Base-by-base conservation (phyloP, 2,113 vertebrate genomes). In the Pterophyllum scalare region DNA sequence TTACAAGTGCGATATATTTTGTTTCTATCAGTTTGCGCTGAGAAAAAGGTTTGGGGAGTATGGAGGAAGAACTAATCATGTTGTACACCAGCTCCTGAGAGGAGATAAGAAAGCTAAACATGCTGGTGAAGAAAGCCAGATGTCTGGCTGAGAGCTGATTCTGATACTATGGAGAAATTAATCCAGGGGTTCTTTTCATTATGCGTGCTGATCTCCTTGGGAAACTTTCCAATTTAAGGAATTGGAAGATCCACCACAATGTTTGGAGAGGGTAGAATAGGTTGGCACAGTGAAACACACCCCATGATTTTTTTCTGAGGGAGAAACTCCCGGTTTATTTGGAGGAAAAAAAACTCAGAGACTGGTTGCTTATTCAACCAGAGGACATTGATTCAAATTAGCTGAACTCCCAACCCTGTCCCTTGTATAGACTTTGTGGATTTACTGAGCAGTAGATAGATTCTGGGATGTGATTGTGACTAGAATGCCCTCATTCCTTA, bases 1-100 rank as follows among this genome's bases (percentile, higher is more conserved):
- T 80, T 82, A 70, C 52, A 91, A 86, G 81, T 85, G 89, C n/a
- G 83, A 84, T 28, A 9, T 79, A 81, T 92, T 94, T 86, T 82
- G 91, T 93, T 96, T 94, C 89, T 87, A 56, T 94, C 84, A 79
- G 89, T 93, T 93, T 92, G 90, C 84, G 84, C 91, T 90, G 89
- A 92, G 79, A 83, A 84, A 75, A 78, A 76, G 17, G 49, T 86
- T 79, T 43, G 43, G 26, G 62, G 80, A 88, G 82, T 84, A 84
- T 74, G 70, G 61, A 79, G 56, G 64, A 82, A 85, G 79, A 89
- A 80, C 87, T 87, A 74, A 88, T 83, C 76, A 19, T 72, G 77
- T 88, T 88, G 78, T 87, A 80, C 77, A 83, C 56, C 78, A 77
- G 83, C 86, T 87, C 79, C 82, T 77, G 81, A 86, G 75, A 82